Evolutionary conservation across 2,113 vertebrate species (phyloP).

Genomic region (Nanorana parkeri): DNA sequence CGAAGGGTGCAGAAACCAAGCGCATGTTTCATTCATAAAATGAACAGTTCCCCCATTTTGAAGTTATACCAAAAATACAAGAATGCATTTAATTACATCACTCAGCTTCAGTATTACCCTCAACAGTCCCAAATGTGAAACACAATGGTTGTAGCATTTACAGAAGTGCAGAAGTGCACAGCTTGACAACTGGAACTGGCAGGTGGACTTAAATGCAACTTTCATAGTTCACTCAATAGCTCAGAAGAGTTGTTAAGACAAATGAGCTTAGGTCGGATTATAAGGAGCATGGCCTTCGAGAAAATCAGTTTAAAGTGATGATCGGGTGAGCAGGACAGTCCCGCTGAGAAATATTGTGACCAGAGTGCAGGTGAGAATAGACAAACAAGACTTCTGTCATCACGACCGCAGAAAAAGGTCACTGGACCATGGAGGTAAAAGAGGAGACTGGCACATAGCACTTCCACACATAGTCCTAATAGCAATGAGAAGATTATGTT

Average conservation of each 20-base stretch:
- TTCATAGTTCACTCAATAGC: not conserved
- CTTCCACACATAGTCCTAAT: not conserved
- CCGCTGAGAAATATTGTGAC: constrained; percentile 17
- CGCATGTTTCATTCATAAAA: too few species aligned
- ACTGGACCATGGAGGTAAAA: not conserved
- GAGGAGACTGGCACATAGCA: not conserved
- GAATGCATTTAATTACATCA: too few species aligned
- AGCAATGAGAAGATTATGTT: constrained; percentile 12
- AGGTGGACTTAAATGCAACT: constrained; percentile 18
- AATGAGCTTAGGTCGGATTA: constrained; percentile 50
- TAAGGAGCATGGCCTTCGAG: constrained; percentile 23
- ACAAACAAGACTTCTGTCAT: constrained; percentile 41
- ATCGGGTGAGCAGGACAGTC: not conserved
- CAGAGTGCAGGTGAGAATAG: constrained; percentile 40
- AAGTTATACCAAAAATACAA: too few species aligned
- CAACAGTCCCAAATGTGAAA: not conserved
- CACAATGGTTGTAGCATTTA: not conserved
- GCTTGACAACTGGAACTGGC: constrained; percentile 3
- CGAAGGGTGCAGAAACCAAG: too few species aligned
- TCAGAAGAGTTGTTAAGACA: constrained; percentile 42
- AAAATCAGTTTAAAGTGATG: constrained; percentile 50
- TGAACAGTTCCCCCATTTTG: too few species aligned
- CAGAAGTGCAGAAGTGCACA: not conserved
- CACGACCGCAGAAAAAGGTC: constrained; percentile 40
- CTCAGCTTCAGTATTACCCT: too few species aligned